These are phyloP conservation scores for Eupithecia tripunctaria DNA, from an alignment of 2,888 invertebrate species.

Conservation along the genomic window DNA sequence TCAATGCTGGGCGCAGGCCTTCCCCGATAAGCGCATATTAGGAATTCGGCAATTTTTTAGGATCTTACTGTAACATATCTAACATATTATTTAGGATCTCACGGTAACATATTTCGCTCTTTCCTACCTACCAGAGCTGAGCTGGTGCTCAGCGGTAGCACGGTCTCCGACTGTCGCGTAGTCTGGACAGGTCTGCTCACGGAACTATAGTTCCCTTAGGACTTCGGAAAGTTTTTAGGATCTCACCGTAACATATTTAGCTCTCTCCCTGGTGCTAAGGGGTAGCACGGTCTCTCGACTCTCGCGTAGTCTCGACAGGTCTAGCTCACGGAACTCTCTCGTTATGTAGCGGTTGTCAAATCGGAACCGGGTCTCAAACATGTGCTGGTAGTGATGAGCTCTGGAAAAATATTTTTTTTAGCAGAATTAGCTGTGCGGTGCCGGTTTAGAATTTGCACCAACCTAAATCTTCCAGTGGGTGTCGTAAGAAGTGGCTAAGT, in stretches of 20 bases:
- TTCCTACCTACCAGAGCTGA: no score
- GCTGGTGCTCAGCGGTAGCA: constrained; percentile 87
- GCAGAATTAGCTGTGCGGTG: no score
- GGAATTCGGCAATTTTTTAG: no score
- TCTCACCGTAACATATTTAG: constrained; percentile 86
- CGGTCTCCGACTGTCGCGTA: constrained; percentile 85
- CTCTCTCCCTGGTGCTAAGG: constrained; percentile 86
- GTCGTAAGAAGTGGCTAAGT: no score
- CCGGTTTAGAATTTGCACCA: no score
- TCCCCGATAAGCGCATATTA: no score
- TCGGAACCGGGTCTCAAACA: constrained; percentile 87
- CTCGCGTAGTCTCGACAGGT: constrained; percentile 84
- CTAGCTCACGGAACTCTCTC: constrained; percentile 86
- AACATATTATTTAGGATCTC: no score
- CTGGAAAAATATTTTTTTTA: constrained; percentile 70
- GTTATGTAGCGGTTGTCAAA: constrained; percentile 90
- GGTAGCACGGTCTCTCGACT: constrained; percentile 88
- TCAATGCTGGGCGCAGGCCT: no score
- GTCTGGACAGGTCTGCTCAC: constrained; percentile 85
- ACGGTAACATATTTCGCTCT: constrained; percentile 86
- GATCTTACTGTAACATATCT: no score
- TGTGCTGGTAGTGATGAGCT: constrained; percentile 88
- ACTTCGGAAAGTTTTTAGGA: no score
- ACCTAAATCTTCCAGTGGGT: no score
- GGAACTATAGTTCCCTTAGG: constrained; percentile 79